Percentiles rank a stretch among this genome's conserved stretches.
These are phyloP conservation scores for Campylomormyrus tamandua DNA, from an alignment of 2,113 vertebrate genomes.

Conservation along the genomic window DNA sequence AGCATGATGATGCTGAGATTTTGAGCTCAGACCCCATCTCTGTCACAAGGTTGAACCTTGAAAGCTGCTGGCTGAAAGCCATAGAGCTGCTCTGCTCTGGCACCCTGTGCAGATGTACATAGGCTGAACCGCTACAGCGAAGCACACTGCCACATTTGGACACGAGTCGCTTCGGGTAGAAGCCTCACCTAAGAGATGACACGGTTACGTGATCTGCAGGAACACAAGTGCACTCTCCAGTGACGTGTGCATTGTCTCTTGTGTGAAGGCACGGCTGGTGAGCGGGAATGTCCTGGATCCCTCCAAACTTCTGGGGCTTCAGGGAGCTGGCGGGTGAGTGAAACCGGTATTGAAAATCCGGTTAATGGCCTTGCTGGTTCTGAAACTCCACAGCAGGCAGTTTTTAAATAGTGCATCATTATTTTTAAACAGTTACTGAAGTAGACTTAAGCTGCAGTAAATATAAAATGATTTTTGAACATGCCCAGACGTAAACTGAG, in stretches of 20 bases:
- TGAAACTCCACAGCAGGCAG: neutral
- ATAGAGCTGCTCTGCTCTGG: neutral
- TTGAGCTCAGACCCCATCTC: neutral
- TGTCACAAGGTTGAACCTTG: neutral
- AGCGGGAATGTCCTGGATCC: constrained; percentile 59
- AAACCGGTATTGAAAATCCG: neutral
- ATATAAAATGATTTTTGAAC: neutral
- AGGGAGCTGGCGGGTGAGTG: constrained; percentile 70
- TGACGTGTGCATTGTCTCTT: constrained; percentile 27
- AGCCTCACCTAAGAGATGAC: neutral
- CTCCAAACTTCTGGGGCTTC: constrained; percentile 62
- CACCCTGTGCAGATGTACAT: neutral
- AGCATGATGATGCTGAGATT: neutral
- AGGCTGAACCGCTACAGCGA: neutral
- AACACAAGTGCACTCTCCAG: neutral
- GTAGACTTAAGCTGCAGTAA: neutral
- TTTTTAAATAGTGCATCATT: neutral
- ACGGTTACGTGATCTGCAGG: neutral
- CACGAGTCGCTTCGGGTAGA: neutral
- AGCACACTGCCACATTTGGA: neutral
- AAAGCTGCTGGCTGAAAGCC: neutral
- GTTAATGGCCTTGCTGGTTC: neutral
- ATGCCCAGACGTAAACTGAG: neutral
- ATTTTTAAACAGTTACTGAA: neutral
- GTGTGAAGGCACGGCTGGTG: constrained; percentile 60